Percentiles rank a stretch among this genome's conserved stretches.
Conservation (phyloP, 1,140 invertebrate genomes). For the Kradibia gibbosae region DNA sequence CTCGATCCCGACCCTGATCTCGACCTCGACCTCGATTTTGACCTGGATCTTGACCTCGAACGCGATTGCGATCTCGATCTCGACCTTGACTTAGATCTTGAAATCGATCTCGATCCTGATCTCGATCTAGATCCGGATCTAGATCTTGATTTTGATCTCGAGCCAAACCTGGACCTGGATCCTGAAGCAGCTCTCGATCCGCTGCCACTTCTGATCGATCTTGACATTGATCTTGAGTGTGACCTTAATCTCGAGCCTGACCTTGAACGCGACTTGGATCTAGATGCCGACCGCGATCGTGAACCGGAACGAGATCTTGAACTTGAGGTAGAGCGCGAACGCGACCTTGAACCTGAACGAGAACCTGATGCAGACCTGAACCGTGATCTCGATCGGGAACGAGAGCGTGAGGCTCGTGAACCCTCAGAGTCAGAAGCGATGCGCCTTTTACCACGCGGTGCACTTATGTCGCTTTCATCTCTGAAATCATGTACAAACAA, state of each 20-base stretch:
- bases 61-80: conserved; percentile 61
- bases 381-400: conserved; percentile 63
- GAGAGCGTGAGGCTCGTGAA: conserved; percentile 64
- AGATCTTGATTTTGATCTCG: conserved; percentile 59
- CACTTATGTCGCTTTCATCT: conserved; percentile 74
- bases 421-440: conserved; percentile 72
- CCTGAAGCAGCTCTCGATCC: no score
- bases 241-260: conserved; percentile 57
- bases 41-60: conserved; percentile 58
- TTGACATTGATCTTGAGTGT: conserved; percentile 58
- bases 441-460: conserved; percentile 64
- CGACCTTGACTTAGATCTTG: conserved; percentile 62
- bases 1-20: conserved; percentile 57
- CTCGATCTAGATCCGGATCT: conserved; percentile 56
- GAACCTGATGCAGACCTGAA: conserved; percentile 59
- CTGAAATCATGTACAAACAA: conserved; percentile 52
- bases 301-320: conserved; percentile 60
- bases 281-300: conserved; percentile 53
- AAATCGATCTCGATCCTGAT: conserved; percentile 55
- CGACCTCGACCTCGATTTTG: conserved; percentile 58
- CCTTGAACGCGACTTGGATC: conserved; percentile 59
- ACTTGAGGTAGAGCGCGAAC: conserved; percentile 54
- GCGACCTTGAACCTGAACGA: conserved; percentile 48
- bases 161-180: conserved; percentile 60
- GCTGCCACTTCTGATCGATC: no score